These are phyloP conservation scores for Cardiocondyla obscurior DNA, from an alignment of 1,140 invertebrate genomes.

Conservation along the genomic window DNA sequence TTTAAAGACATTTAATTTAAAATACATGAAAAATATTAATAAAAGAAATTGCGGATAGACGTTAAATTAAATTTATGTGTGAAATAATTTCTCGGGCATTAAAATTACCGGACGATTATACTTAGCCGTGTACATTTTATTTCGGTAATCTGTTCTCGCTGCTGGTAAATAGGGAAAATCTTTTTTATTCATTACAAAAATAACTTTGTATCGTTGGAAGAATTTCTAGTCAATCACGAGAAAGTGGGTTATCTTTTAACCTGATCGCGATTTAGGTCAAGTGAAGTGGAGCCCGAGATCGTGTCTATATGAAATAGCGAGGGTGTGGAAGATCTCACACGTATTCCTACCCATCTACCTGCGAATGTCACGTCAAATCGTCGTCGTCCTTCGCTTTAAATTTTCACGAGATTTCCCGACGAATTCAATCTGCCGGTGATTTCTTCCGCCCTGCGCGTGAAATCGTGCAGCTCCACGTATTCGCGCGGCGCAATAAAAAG, in stretches of 20 bases:
- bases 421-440: conserved; percentile 5
- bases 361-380: background rate
- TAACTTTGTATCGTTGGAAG: conserved; percentile 43
- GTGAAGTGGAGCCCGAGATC: conserved; percentile 38
- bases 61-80: background rate
- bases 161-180: conserved; percentile 2
- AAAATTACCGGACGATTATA: conserved; percentile 9
- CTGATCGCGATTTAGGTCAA: conserved; percentile 51
- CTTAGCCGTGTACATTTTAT: background rate
- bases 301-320: conserved; percentile 36
- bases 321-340: conserved; percentile 7
- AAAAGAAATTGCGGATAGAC: background rate
- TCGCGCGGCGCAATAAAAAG: background rate
- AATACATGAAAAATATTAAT: background rate
- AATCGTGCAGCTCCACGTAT: background rate
- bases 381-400: conserved; percentile 15
- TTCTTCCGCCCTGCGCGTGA: background rate
- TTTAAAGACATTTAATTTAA: too few relatives aligned
- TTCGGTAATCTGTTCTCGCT: background rate
- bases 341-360: background rate
- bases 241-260: conserved; percentile 55
- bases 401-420: conserved; percentile 15
- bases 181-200: conserved; percentile 18
- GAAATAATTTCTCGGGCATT: background rate
- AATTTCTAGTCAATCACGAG: conserved; percentile 40